Percentiles rank a stretch among this genome's conserved stretches.
These are phyloP conservation scores for Manduca sexta DNA, from an alignment of 1,140 invertebrate genomes.

Conservation along the genomic window DNA sequence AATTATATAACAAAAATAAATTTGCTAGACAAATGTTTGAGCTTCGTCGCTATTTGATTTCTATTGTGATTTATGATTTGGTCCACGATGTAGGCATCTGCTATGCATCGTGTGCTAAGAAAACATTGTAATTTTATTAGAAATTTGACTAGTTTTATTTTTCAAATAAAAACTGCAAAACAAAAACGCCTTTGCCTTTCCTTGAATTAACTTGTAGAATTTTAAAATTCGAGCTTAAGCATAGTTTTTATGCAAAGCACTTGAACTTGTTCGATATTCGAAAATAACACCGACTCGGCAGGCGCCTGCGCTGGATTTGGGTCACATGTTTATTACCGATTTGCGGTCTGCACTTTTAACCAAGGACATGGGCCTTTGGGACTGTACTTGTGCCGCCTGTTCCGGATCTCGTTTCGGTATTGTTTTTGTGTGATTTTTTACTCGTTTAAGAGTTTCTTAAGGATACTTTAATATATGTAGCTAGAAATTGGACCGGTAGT, in stretches of 20 bases:
- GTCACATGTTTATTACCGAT: slow-evolving; percentile 55
- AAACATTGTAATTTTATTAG: too few relatives aligned
- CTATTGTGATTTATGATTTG: background rate
- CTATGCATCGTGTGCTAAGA: too few relatives aligned
- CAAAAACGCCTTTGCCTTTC: too few relatives aligned
- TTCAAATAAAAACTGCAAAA: too few relatives aligned
- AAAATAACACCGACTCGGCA: slow-evolving; percentile 28
- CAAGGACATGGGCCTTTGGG: slow-evolving; percentile 37
- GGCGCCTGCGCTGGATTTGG: slow-evolving; percentile 38
- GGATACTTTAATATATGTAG: too few relatives aligned
- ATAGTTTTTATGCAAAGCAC: slow-evolving; percentile 12
- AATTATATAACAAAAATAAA: slow-evolving; percentile 16
- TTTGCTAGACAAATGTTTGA: slow-evolving; percentile 10
- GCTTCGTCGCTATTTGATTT: background rate
- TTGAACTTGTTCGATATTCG: slow-evolving; percentile 52
- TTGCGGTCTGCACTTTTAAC: slow-evolving; percentile 35
- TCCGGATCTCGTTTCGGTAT: too few relatives aligned
- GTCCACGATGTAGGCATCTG: too few relatives aligned
- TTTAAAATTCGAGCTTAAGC: background rate
- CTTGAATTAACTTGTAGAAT: too few relatives aligned
- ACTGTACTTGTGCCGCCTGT: background rate
- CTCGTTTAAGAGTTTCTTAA: too few relatives aligned
- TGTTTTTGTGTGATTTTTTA: too few relatives aligned
- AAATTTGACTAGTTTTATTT: too few relatives aligned
- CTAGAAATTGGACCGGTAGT: too few relatives aligned